Conservation (phyloP, 2,113 vertebrate genomes). For the Chlorocebus sabaeus region DNA sequence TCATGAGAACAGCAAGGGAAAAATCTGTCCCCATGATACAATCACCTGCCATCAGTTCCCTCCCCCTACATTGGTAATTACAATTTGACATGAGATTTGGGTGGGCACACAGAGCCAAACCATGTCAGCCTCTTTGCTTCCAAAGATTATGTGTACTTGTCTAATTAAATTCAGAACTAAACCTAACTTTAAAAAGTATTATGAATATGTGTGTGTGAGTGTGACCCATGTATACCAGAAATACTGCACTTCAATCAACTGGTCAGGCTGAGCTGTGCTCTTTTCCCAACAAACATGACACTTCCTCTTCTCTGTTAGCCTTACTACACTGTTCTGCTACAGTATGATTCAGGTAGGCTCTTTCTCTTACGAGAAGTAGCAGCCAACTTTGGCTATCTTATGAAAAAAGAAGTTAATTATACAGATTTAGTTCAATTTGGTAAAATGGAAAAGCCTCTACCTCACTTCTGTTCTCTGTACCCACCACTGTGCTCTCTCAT, state of each 20-base stretch:
- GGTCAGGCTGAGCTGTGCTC: rapidly evolving
- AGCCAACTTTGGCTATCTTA: neutral
- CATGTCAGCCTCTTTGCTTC: neutral
- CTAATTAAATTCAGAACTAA: neutral
- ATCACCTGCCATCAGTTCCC: too few relatives aligned
- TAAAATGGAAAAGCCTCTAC: neutral
- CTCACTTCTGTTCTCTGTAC: neutral
- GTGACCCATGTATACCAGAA: neutral
- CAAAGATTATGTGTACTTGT: neutral
- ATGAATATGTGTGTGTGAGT: neutral
- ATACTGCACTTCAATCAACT: neutral
- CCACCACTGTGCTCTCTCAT: neutral
- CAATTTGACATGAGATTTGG: too few relatives aligned
- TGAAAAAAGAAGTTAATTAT: neutral
- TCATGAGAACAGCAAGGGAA: too few relatives aligned
- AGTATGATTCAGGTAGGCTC: neutral
- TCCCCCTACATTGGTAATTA: too few relatives aligned
- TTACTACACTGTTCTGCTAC: rapidly evolving
- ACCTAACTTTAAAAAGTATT: neutral
- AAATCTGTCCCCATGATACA: too few relatives aligned
- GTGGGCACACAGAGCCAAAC: too few relatives aligned
- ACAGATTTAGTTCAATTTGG: neutral
- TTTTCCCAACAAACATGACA: too few relatives aligned
- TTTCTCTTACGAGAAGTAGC: neutral
- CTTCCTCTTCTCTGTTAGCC: neutral